phyloP scores from a whole-genome alignment of 1,140 invertebrate species.

The Nebria ingens region DNA sequence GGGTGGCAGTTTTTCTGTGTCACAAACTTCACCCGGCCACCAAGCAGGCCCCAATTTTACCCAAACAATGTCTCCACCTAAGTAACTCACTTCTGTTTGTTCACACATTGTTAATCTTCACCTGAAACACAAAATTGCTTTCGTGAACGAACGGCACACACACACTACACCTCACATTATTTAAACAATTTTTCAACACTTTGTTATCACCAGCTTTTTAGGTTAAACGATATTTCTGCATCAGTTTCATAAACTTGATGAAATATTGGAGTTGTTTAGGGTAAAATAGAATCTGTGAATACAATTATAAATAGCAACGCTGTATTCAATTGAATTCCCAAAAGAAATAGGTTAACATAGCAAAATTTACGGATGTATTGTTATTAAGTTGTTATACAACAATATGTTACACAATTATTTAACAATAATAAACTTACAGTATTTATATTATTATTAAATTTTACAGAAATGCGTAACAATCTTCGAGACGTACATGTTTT shows the following conservation, averaged over 20 bases:
- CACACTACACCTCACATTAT: neutral
- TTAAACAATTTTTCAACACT: neutral
- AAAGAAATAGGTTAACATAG: conserved; percentile 5
- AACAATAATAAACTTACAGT: conserved; percentile 1
- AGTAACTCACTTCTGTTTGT: conserved; percentile 50
- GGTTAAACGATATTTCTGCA: neutral
- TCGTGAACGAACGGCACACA: neutral
- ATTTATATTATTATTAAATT: conserved; percentile 1
- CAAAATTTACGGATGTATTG: neutral
- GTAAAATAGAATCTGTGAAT: conserved; percentile 3
- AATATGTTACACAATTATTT: neutral
- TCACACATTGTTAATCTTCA: conserved; percentile 40
- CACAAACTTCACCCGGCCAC: conserved; percentile 70
- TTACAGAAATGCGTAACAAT: conserved; percentile 8
- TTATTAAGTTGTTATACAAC: neutral
- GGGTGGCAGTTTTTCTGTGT: conserved; percentile 46
- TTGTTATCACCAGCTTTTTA: neutral
- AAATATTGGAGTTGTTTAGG: neutral
- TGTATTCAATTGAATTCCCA: neutral
- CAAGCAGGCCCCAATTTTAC: conserved; percentile 64
- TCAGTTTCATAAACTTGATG: neutral
- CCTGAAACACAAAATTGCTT: neutral
- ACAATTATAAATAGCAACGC: conserved; percentile 7
- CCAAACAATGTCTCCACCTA: conserved; percentile 68
- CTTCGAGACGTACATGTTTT: conserved; percentile 6